Evolutionary conservation across 2,888 invertebrate genomes (phyloP), one percentile per base, ranked within the genome.

Genomic region (Geotrupes spiniger): DNA sequence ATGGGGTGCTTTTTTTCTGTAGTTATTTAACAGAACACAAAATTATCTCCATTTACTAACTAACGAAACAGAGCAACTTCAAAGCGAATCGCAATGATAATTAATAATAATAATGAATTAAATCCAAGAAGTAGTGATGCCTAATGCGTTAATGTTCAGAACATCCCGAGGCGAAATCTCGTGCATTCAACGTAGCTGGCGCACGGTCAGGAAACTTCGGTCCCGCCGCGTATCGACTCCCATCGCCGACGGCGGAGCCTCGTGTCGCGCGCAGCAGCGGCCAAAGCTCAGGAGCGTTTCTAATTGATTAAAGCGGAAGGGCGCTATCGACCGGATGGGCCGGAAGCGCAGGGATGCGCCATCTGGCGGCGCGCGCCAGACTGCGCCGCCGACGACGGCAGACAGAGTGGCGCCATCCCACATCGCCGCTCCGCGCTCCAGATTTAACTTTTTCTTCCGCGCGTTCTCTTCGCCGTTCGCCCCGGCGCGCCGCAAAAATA

Each of bases 261-360:
- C 33, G 33, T 33, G 33, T 9, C 15, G 33, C 33, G 15, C 33
- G 33, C 33, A 33, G 33, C n/a, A 33, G 11, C 33, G 21, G 42
- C 33, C 42, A 41, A 38, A 10, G 8, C 14, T 17, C 52, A 49
- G 39, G 53, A 45, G 48, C 49, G 52, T 44, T 54, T 51, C 56
- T 60, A 61, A 64, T 65, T 64, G 64, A 65, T 64, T 65, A 63
- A 53, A 53, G 36, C 58, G 59, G 57, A 62, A 61, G 54, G 50
- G 50, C 51, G 46, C 54, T 61, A 65, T 64, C 62, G 64, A 65
- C 60, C 62, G 54, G 58, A 59, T 57, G 54, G 41, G 43, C 54
- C 50, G 52, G 52, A 56, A 53, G 47, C 42, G 42, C 41, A 2
- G 45, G 41, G 56, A 50, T 55, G 36, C 49, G 61, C 62, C 63